Percentiles rank a stretch among this genome's conserved stretches.
phyloP scores from a whole-genome alignment of 2,797 vertebrate species.

The Xenops minutus region DNA sequence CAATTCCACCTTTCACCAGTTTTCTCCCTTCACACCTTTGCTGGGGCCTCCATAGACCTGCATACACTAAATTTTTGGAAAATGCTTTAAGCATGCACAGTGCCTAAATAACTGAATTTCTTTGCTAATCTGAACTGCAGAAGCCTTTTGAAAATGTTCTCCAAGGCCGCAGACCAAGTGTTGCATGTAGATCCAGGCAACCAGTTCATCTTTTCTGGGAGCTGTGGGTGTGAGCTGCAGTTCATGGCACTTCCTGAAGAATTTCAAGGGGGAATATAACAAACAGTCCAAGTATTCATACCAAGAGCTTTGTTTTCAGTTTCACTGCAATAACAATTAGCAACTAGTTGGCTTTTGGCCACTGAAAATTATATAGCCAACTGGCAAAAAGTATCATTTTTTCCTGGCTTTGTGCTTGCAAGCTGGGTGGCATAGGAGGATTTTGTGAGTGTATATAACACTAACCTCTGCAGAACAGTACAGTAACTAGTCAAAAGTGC shows the following conservation, averaged over 20 bases:
- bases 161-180: background rate
- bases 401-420: slow-evolving; percentile 68
- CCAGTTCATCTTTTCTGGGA: background rate
- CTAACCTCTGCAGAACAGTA: slow-evolving; percentile 21
- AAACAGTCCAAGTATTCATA: slow-evolving; percentile 63
- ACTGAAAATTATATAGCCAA: slow-evolving; percentile 64
- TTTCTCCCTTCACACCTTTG: background rate
- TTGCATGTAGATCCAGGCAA: background rate
- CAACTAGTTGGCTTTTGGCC: slow-evolving; percentile 65
- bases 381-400: slow-evolving; percentile 58
- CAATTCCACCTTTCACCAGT: background rate
- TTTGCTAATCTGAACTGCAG: background rate
- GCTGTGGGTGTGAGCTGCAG: background rate
- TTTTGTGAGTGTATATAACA: background rate
- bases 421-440: slow-evolving; percentile 67
- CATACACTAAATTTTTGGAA: background rate
- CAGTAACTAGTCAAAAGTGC: background rate
- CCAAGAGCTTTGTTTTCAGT: slow-evolving; percentile 62
- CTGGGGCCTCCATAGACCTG: background rate
- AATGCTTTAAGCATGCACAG: background rate
- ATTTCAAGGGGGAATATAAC: slow-evolving; percentile 16
- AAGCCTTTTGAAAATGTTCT: background rate
- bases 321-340: slow-evolving; percentile 74
- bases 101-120: background rate
- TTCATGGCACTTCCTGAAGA: background rate